Conservation (phyloP, 2,113 vertebrate genomes). For the Dasyurus viverrinus region DNA sequence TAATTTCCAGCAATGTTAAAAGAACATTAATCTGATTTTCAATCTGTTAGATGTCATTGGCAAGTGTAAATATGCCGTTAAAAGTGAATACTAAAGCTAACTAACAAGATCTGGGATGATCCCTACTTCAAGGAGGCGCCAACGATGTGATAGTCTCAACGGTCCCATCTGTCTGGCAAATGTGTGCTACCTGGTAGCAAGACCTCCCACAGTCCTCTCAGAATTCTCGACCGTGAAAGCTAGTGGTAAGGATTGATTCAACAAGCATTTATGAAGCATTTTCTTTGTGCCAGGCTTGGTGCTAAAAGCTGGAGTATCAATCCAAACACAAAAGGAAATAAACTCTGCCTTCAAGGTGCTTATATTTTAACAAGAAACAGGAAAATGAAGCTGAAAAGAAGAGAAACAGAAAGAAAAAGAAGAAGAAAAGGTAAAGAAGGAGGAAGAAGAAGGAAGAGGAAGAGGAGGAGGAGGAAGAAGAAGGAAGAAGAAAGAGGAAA, state of each 20-base stretch:
- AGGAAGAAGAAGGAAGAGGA: too few relatives aligned
- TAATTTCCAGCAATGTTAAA: constrained; percentile 25
- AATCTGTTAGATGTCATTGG: constrained; percentile 68
- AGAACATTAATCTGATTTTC: constrained; percentile 65
- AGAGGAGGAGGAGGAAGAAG: too few relatives aligned
- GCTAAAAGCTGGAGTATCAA: background rate
- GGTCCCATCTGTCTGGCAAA: background rate
- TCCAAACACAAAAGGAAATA: background rate
- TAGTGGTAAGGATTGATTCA: constrained; percentile 1
- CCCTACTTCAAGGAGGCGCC: constrained; percentile 59
- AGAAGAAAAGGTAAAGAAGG: background rate
- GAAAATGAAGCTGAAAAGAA: background rate
- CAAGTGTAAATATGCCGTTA: constrained; percentile 64
- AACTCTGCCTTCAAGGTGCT: background rate
- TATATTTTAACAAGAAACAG: background rate
- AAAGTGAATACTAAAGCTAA: constrained; percentile 60
- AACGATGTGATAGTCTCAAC: constrained; percentile 36
- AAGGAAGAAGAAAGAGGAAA: too few relatives aligned
- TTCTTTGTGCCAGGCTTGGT: constrained; percentile 10
- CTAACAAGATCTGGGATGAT: constrained; percentile 51
- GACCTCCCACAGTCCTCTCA: constrained; percentile 6
- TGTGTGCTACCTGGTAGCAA: background rate
- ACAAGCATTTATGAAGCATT: background rate
- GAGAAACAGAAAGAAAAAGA: background rate
- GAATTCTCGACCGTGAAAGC: background rate